Evolutionary conservation across 1,140 invertebrate species (phyloP), one percentile per base, ranked within the genome.

Genomic region (Drosophila azteca): DNA sequence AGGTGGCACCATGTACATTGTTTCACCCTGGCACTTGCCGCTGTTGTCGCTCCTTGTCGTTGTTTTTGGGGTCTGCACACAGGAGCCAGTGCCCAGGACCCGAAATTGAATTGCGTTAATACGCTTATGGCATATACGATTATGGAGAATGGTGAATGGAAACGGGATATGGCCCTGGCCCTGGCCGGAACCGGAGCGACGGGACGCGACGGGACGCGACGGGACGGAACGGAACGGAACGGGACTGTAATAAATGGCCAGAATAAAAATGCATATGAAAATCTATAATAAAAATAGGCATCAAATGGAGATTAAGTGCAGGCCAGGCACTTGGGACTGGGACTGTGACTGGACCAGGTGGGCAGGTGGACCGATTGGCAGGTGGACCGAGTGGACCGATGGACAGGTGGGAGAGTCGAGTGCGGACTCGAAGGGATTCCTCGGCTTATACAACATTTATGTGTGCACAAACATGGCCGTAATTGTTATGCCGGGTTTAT

Each of bases 91-190:
- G 3, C 35, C 35, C 35, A 39, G 35, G 72, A 22, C 26, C 52
- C 52, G 61, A 85, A 85, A 85, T 85, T 87, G 82, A 87, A 85
- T 85, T 82, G 78, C 82, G 82, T 82, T 85, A 87, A 87, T 87
- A 87, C 82, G 82, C 82, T 88, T 85, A 82, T 82, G 78, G 83
- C 74, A 75, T 77, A 78, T 78, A 70, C 72, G 66, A 64, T 73
- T 77, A 65, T 77, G 52, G 54, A 46, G 44, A 39, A 26, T 20
- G 29, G 54, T 3, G 31, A 39, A 1, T 3, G 35, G 35, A 13
- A 1, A 39, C 11, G 11, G 35, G 35, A 39, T 13, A 13, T 4
- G 8, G 35, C n/a, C n/a, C n/a, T n/a, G n/a, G n/a, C n/a, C 29
- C 11, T 3, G 29, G 31, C 35, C 35, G 35, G 35, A 35, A 35